Evolutionary conservation across 2,113 vertebrate species (phyloP).

Genomic region (Onychostruthus taczanowskii): DNA sequence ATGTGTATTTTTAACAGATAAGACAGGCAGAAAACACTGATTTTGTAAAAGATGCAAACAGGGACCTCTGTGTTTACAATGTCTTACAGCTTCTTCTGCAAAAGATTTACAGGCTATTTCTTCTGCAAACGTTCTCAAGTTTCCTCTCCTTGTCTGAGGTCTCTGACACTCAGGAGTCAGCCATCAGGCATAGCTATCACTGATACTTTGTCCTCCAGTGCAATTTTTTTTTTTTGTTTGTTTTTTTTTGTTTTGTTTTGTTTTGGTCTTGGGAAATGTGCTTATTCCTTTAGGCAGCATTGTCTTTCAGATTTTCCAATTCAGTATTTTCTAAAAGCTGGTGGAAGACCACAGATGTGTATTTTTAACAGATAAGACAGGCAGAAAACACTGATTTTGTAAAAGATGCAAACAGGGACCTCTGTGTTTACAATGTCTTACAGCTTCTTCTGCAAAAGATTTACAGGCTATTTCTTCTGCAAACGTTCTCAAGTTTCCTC

Average conservation of each 20-base stretch:
- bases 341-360: neutral
- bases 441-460: neutral
- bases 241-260: neutral
- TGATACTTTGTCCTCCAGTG: neutral
- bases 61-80: neutral
- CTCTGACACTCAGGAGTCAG: neutral
- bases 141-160: neutral
- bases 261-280: neutral
- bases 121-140: neutral
- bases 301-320: neutral
- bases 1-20: neutral
- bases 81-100: neutral
- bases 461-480: neutral
- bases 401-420: neutral
- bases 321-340: neutral
- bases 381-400: neutral
- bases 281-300: neutral
- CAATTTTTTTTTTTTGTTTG: neutral
- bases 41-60: neutral
- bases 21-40: neutral
- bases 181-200: neutral
- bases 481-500: neutral
- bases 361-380: neutral
- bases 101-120: neutral
- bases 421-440: neutral